Base-by-base conservation (phyloP, 2,888 invertebrate species). In the Mylabris sibirica region DNA sequence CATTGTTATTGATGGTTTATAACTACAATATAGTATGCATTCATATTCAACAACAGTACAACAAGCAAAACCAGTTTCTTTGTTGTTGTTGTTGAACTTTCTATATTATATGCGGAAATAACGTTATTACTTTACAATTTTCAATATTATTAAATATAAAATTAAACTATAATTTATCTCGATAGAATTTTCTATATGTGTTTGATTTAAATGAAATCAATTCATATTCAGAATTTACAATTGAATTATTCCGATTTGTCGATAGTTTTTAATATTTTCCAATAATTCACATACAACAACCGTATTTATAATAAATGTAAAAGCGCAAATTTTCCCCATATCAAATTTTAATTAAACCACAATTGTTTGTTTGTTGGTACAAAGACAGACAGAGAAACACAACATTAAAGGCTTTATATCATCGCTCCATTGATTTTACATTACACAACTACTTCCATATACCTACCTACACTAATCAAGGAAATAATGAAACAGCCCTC, bases 21-120 rank as follows among this genome's bases (percentile, higher is more conserved):
- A 14, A 49, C 49, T 9, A 49, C 20, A 20, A 8, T 49, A n/a
- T 49, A 20, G 6, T 49, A 8, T 49, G 49, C n/a, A 49, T 20
- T 17, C 17, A 44, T 38, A 38, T 38, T 38, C 17, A 44, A 44
- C 44, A 38, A 38, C 14, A 38, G 44, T 53, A 6, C 4, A 49
- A 1, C 17, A 11, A 12, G 53, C 53, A 53, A 22, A 53, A 53
- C 53, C 53, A 53, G 53, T 53, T 53, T 53, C 53, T 53, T 53
- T 53, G 53, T 53, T 49, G 17, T 20, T n/a, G n/a, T n/a, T 53
- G 22, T 53, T 53, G 53, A 53, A 53, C 53, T 53, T 53, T 53
- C 53, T 53, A 53, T 53, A 24, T 12, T 53, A 53, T 24, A 53
- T 12, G 22, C 22, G 53, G 53, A 53, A 53, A 53, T 53, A 53